Base-by-base conservation (phyloP, 2,888 invertebrate species). In the Chirona hameri region DNA sequence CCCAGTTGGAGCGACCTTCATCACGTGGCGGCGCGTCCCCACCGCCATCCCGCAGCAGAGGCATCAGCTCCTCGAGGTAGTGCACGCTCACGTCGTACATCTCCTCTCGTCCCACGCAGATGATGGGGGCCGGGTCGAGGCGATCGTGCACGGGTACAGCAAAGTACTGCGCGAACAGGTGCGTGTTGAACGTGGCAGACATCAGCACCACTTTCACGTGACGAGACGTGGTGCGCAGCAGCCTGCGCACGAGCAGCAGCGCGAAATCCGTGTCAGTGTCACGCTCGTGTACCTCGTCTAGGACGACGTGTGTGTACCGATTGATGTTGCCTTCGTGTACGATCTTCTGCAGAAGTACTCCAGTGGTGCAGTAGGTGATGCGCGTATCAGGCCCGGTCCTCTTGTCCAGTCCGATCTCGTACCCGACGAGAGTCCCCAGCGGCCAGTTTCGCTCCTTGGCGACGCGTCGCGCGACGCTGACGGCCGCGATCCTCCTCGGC, bases 251-350 rank as follows among this genome's bases (percentile, higher is more conserved):
- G 18, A 98, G 89, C 21, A 98, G 90, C 39, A 98, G 88, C 1
- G 95, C 89, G 87, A 98, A 96, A 87, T 98, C 98, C 91, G 96
- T 95, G 48, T 97, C 95, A 87, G 95, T 93, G 85, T 95, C 94
- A 69, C 98, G 90, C 88, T 98, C 98, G 86, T 98, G 97, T 0
- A 98, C 94, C 89, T 98, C 98, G 87, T 98, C 98, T 14, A 98
- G 89, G 84, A 98, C 92, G 69, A 98, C 91, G 87, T 98, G 98
- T 0, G 97, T 96, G 86, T 91, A 98, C 83, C 92, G 91, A 79
- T 91, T 91, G 89, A 98, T 90, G 46, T 91, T 91, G 87, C 94
- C 95, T 0, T 90, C 87, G 31, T 87, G 87, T 57, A 97, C 92
- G 10, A 95, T 88, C 88, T 93, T 94, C 87, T 96, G 94, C 18